These are phyloP conservation scores for Rhineura floridana DNA, from an alignment of 2,113 vertebrate genomes.

Conservation along the genomic window DNA sequence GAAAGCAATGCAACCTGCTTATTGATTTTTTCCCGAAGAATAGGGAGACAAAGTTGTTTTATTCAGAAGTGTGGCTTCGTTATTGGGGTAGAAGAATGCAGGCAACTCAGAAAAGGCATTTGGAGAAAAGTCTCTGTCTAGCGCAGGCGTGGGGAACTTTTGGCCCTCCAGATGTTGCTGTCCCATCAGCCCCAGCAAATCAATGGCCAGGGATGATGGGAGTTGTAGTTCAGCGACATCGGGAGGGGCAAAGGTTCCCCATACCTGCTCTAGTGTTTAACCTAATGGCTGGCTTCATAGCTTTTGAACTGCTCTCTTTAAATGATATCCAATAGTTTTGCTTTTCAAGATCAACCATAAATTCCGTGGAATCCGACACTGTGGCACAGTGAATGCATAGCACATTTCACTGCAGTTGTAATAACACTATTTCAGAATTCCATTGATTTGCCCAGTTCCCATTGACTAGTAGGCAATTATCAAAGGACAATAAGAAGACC, in stretches of 20 bases:
- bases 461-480: not conserved
- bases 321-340: not conserved
- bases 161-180: too few species aligned
- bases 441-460: constrained; percentile 13
- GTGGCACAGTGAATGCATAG: not conserved
- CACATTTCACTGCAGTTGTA: not conserved
- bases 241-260: too few species aligned
- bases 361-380: not conserved
- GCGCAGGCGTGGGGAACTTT: too few species aligned
- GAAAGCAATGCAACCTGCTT: not conserved
- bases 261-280: not conserved
- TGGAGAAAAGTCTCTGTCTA: not conserved
- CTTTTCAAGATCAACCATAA: constrained; percentile 22
- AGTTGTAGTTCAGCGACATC: too few species aligned
- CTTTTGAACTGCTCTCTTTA: not conserved
- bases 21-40: not conserved
- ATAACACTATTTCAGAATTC: not conserved
- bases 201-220: too few species aligned
- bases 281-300: not conserved
- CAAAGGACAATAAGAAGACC: constrained; percentile 21
- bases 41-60: not conserved
- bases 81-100: not conserved
- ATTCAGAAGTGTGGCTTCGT: not conserved
- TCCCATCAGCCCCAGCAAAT: too few species aligned
- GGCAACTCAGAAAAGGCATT: not conserved